Conservation (phyloP, 2,797 vertebrate genomes). For the Sebastes taczanowskii region DNA sequence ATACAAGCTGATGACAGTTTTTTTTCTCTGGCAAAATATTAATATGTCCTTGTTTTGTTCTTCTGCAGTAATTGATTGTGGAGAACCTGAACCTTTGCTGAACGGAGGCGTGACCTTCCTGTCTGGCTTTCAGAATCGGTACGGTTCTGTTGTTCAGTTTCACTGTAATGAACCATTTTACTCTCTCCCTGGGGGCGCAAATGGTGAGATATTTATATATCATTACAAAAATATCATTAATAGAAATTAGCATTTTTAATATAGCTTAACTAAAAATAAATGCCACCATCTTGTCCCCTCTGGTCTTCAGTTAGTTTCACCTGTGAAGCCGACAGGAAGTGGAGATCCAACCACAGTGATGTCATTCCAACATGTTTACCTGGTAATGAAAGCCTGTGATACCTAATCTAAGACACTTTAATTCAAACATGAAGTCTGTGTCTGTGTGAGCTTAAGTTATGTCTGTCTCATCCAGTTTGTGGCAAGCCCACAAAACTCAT, state of each 20-base stretch:
- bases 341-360: slow-evolving; percentile 56
- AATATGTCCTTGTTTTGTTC: not conserved
- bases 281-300: not conserved
- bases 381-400: slow-evolving; percentile 51
- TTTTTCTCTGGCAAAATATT: not conserved
- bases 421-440: not conserved
- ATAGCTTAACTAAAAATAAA: not conserved
- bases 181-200: slow-evolving; percentile 5
- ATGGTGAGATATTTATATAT: slow-evolving; percentile 48
- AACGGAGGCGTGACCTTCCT: slow-evolving; percentile 65
- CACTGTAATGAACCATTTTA: slow-evolving; percentile 79
- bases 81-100: slow-evolving; percentile 63
- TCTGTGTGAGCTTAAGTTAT: not conserved
- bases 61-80: slow-evolving; percentile 77
- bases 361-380: slow-evolving; percentile 61
- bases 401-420: not conserved
- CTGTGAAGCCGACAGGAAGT: slow-evolving; percentile 71
- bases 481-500: slow-evolving; percentile 51
- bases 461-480: slow-evolving; percentile 68
- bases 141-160: slow-evolving; percentile 73
- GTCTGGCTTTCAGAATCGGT: slow-evolving; percentile 51
- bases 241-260: not conserved
- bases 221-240: not conserved
- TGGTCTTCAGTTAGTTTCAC: slow-evolving; percentile 61
- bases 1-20: not conserved